These are phyloP conservation scores for Desmophyllum pertusum DNA, from an alignment of 92 coral and sea anemone genomes.

Conservation along the genomic window DNA sequence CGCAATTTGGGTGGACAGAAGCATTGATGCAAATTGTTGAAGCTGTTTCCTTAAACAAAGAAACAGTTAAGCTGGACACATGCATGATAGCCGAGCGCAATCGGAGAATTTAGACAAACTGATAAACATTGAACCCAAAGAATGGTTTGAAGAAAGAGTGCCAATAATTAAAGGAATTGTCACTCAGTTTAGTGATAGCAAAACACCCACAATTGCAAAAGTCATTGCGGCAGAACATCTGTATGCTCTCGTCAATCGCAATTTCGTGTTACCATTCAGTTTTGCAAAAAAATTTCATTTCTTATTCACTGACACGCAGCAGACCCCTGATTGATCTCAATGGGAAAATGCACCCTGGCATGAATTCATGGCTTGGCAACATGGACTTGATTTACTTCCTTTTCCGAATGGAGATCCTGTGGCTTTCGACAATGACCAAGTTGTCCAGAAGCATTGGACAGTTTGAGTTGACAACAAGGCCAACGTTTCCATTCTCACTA, in stretches of 20 bases:
- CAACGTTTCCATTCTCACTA: too few species aligned
- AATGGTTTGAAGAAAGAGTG: not conserved
- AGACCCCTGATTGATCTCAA: not conserved
- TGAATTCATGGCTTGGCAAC: slow-evolving; percentile 6
- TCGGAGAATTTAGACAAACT: too few species aligned
- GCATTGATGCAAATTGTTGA: too few species aligned
- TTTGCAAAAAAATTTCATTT: not conserved
- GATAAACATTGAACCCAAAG: not conserved
- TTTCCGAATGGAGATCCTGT: too few species aligned
- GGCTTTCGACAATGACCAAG: too few species aligned
- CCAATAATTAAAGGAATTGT: not conserved
- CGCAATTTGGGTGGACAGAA: too few species aligned
- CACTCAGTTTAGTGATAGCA: not conserved
- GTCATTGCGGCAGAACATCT: not conserved
- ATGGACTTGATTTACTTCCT: too few species aligned
- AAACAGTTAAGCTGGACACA: too few species aligned
- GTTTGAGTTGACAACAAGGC: too few species aligned
- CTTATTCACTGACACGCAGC: not conserved
- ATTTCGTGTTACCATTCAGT: not conserved
- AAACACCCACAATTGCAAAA: not conserved
- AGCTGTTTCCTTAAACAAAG: too few species aligned
- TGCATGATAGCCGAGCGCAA: too few species aligned
- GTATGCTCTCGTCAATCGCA: not conserved
- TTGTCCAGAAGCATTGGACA: too few species aligned
- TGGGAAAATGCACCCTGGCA: slow-evolving; percentile 1